Evolutionary conservation across 2,113 vertebrate genomes (phyloP), one percentile per base, ranked within the genome.

Genomic region (Mormyrus lacerda): DNA sequence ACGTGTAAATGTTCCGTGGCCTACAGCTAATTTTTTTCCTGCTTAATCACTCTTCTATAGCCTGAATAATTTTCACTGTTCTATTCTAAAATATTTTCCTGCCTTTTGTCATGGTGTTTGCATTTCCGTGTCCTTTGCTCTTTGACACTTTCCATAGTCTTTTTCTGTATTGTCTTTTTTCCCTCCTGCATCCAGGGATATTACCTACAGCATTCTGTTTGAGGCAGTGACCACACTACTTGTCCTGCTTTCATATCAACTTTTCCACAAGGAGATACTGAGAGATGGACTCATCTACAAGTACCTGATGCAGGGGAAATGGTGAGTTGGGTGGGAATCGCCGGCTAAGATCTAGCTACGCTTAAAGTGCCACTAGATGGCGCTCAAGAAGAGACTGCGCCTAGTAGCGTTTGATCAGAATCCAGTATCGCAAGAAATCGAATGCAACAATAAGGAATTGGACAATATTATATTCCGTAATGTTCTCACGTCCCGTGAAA

Each of bases 171-270:
- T 79, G 73, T 42, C 13, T 42, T 42, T 19, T 19, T 79, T 42
- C 7, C 39, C 58, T 19, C 87, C 11, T 27, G 87, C 90, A 85
- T 92, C 35, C 92, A 99, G 98, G 87, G 98, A 99, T 92, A 98
- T 99, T 93, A 99, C 98, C 0, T 99, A 99, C 91, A 97, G 96
- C 94, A 98, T 99, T 94, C 97, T 98, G 88, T 95, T 99, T 91
- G 98, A 99, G 93, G 97, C 98, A 0, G 96, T 99, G 90, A 98
- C 98, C 24, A 96, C 96, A 0, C 95, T 99, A 86, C 93, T 99
- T 2, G 95, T 98, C 31, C 97, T 99, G 92, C 96, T 99, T 87
- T 99, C 98, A 92, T 98, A 97, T 92, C 98, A 99, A 24, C 96
- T 99, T 89, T 98, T 98, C 94, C 96, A 96, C 91, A 99, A 99